Evolutionary conservation across 2,888 invertebrate genomes (phyloP).

Genomic region (Tolmerus cingulatus): DNA sequence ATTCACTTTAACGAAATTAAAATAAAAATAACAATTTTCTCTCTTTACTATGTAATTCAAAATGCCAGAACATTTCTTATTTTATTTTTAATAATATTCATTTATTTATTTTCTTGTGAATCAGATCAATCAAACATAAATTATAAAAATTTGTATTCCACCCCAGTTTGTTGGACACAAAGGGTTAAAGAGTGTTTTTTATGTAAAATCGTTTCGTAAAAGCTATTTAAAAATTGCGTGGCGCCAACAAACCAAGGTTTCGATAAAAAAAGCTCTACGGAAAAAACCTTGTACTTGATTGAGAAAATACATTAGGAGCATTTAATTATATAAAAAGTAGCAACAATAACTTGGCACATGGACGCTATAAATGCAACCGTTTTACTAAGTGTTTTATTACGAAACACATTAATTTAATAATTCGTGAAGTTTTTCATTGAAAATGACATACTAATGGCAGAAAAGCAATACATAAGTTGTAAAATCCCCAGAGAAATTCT

Average conservation of each 20-base stretch:
- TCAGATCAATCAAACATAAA: no score
- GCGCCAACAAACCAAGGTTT: neutral
- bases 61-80: no score
- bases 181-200: neutral
- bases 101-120: no score
- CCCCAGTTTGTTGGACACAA: neutral
- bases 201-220: neutral
- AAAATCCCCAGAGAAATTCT: neutral
- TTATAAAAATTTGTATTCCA: neutral
- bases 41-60: no score
- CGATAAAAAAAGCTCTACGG: neutral
- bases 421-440: neutral
- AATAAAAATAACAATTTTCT: no score
- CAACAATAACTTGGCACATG: neutral
- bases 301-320: neutral
- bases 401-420: neutral
- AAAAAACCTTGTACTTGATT: neutral
- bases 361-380: neutral
- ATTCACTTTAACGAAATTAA: no score
- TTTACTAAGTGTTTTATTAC: neutral
- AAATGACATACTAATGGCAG: neutral
- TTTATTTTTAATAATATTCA: no score
- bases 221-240: neutral
- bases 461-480: neutral
- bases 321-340: neutral